Evolutionary conservation across 2,888 invertebrate genomes (phyloP).

Genomic region (Leucoptera coffeella): DNA sequence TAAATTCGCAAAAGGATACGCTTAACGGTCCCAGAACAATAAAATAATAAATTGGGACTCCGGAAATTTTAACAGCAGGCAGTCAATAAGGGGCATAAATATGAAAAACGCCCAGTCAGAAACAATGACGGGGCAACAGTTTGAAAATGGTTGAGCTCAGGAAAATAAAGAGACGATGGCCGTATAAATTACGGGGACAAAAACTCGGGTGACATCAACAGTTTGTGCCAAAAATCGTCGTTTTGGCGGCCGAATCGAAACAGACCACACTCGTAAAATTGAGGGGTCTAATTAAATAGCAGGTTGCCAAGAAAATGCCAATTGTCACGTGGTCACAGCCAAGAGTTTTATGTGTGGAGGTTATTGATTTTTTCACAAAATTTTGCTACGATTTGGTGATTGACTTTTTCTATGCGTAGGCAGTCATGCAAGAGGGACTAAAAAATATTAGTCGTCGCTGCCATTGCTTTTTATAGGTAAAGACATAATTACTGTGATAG

Average conservation of each 20-base stretch:
- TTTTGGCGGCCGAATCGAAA: conserved; percentile 4
- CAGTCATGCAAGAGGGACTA: too few relatives aligned
- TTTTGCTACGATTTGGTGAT: too few relatives aligned
- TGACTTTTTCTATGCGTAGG: too few relatives aligned
- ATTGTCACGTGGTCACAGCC: conserved; percentile 9
- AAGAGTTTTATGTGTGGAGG: background rate
- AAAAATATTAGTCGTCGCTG: too few relatives aligned
- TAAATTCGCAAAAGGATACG: too few relatives aligned
- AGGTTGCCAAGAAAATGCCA: conserved; percentile 28
- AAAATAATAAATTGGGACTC: too few relatives aligned
- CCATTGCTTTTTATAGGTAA: too few relatives aligned
- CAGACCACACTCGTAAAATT: conserved; percentile 13
- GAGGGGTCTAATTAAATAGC: conserved; percentile 24
- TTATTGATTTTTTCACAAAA: too few relatives aligned
- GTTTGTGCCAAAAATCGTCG: conserved; percentile 16
- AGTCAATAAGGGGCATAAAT: conserved; percentile 6
- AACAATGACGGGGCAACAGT: conserved; percentile 17
- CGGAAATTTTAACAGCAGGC: too few relatives aligned
- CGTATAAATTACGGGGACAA: conserved; percentile 20
- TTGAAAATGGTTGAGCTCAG: conserved; percentile 10
- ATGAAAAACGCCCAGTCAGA: conserved; percentile 8
- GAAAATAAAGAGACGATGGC: conserved; percentile 13
- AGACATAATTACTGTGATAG: too few relatives aligned
- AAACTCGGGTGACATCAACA: conserved; percentile 18
- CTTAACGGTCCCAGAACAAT: too few relatives aligned